phyloP scores from a whole-genome alignment of 1,140 invertebrate genomes.

The Aphelenchoides fujianensis region DNA sequence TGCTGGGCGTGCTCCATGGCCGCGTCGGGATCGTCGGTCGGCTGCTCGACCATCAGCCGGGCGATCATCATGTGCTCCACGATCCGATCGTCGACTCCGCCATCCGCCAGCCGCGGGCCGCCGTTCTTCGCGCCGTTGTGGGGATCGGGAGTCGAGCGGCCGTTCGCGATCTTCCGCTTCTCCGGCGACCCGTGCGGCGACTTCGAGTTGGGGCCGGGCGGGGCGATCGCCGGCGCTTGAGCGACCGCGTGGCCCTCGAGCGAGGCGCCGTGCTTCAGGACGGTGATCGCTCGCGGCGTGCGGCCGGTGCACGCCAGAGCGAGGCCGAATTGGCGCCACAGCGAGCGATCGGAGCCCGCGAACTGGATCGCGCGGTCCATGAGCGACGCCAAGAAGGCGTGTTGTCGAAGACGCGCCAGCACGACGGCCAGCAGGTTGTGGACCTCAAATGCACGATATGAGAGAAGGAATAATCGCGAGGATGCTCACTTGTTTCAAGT shows the following conservation, averaged over 20 bases:
- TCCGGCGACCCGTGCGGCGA: neutral
- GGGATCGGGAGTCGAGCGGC: neutral
- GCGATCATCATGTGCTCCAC: constrained; percentile 46
- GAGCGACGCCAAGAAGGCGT: neutral
- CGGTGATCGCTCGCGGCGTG: constrained; percentile 36
- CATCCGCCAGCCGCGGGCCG: constrained; percentile 4
- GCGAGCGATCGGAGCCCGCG: constrained; percentile 19
- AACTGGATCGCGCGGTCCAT: constrained; percentile 14
- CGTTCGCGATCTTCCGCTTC: constrained; percentile 17
- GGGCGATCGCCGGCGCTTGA: neutral
- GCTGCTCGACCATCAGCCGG: constrained; percentile 51
- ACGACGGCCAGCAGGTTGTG: constrained; percentile 17
- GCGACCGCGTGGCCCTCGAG: neutral
- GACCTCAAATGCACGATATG: neutral
- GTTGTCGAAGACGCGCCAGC: constrained; percentile 17
- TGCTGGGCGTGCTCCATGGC: constrained; percentile 49
- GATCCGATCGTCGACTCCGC: constrained; percentile 24
- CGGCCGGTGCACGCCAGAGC: constrained; percentile 32
- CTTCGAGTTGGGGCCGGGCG: neutral
- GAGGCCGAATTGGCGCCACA: constrained; percentile 34
- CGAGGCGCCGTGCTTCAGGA: constrained; percentile 32
- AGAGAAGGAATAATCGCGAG: too few relatives aligned
- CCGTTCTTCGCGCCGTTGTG: neutral
- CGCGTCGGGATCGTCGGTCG: constrained; percentile 26
- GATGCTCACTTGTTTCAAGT: constrained; percentile 16